Evolutionary conservation across 2,113 vertebrate genomes (phyloP), one percentile per base, ranked within the genome.

Genomic region (Cranoglanis bouderius): DNA sequence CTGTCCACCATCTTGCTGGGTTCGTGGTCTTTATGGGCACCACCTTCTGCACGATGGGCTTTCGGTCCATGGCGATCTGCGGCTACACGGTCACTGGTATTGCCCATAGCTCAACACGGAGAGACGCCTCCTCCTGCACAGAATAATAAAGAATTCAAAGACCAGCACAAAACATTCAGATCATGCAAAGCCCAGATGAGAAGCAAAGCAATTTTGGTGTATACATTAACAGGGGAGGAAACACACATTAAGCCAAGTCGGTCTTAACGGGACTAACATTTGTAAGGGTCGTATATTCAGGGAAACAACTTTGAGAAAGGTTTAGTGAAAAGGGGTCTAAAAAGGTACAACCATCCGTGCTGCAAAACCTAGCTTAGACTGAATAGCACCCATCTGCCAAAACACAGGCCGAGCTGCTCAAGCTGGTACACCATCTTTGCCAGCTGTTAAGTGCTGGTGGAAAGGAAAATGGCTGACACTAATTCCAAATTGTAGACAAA

Each of bases 1-100:
- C 98, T 99, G 93, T 98, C 98, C 95, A 99, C 96, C 97, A 99
- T 97, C 94, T 97, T 98, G 92, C 97, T 95, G 0, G 94, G 95
- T 55, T 97, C 96, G 10, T 96, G 98, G 88, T 99, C 98, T 94
- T 97, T 98, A 90, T 96, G 96, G 13, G 94, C 91, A 67, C 94
- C 93, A 0, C 97, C 95, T 8, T 99, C 98, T 0, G 96, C 92
- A 61, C 98, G 98, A 16, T 97, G 97, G 19, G 96, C 91, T 82
- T 99, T 99, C 89, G 96, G 91, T 87, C 97, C 96, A 89, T 98
- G 98, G 70, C 98, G 97, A 55, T 99, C 98, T 40, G 94, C 96
- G 0, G 97, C 95, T 92, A 96, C 93, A 16, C 98, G 92, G 55
- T 99, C 98, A 7, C 97, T 98, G 70, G 98, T 99, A 93, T 99